These are phyloP conservation scores for Deroptyus accipitrinus DNA, from an alignment of 2,113 vertebrate species.

Conservation along the genomic window DNA sequence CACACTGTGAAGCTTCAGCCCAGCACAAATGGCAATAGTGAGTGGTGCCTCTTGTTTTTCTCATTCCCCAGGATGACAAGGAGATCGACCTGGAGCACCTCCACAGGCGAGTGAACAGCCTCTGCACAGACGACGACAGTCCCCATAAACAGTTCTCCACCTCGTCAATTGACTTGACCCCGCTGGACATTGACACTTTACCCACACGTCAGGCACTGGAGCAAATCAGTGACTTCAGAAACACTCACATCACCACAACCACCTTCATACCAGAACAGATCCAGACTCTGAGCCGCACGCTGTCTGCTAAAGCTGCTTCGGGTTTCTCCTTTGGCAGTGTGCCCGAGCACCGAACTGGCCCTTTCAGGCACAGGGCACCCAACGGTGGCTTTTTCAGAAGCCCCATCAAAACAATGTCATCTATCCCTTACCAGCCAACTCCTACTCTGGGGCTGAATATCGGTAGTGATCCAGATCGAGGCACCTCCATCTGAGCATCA, in stretches of 20 bases:
- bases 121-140: conserved; percentile 99
- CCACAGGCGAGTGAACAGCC: conserved; percentile 98
- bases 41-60: conserved; percentile 74
- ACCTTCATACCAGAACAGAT: conserved; percentile 99
- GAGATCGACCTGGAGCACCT: conserved; percentile 99
- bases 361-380: conserved; percentile 96
- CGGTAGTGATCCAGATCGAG: conserved; percentile 95
- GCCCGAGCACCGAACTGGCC: conserved; percentile 97
- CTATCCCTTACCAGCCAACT: conserved; percentile 97
- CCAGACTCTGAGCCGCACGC: conserved; percentile 98
- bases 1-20: conserved; percentile 19
- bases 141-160: conserved; percentile 99
- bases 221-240: conserved; percentile 99
- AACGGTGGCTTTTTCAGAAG: conserved; percentile 99
- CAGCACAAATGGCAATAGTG: conserved; percentile 53
- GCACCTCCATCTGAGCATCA: conserved; percentile 93
- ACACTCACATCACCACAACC: conserved; percentile 99
- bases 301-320: conserved; percentile 96
- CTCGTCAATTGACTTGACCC: conserved; percentile 97
- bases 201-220: conserved; percentile 96
- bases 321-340: conserved; percentile 92
- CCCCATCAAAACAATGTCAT: conserved; percentile 99
- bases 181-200: conserved; percentile 97
- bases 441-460: conserved; percentile 97
- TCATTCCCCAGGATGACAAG: conserved; percentile 91